Evolutionary conservation across 2,888 invertebrate species (phyloP).

Genomic region (Tholera decimalis): DNA sequence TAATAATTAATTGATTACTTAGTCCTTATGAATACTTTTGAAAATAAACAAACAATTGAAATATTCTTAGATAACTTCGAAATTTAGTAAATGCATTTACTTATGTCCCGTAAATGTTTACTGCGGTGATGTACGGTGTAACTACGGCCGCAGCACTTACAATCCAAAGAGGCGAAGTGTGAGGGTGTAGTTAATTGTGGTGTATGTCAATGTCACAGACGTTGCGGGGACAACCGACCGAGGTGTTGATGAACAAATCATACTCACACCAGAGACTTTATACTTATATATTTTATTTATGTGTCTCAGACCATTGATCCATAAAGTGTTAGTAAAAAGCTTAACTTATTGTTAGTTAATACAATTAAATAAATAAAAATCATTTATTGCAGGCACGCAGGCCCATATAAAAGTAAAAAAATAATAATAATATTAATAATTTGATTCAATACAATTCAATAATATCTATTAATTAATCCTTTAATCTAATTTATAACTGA

Average conservation of each 20-base stretch:
- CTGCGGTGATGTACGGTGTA: slow-evolving; percentile 48
- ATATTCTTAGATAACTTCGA: background rate
- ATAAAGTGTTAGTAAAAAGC: too few relatives aligned
- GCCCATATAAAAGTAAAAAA: too few relatives aligned
- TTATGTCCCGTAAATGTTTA: background rate
- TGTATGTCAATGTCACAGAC: slow-evolving; percentile 76
- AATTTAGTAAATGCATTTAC: background rate
- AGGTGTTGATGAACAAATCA: slow-evolving; percentile 43
- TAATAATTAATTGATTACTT: background rate
- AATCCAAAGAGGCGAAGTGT: slow-evolving; percentile 69
- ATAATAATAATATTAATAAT: too few relatives aligned
- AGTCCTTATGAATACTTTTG: background rate
- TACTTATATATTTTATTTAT: too few relatives aligned
- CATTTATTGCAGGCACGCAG: too few relatives aligned
- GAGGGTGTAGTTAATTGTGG: slow-evolving; percentile 79
- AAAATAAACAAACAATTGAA: background rate
- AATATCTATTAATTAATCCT: too few relatives aligned
- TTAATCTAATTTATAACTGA: too few relatives aligned
- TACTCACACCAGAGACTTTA: slow-evolving; percentile 28
- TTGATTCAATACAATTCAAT: too few relatives aligned
- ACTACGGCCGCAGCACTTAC: slow-evolving; percentile 60
- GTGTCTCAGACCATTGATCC: too few relatives aligned
- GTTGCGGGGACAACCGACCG: slow-evolving; percentile 37
- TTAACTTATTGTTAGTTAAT: too few relatives aligned
- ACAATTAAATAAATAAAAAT: too few relatives aligned